These are phyloP conservation scores for Ovis canadensis DNA, from an alignment of 2,113 vertebrate species.

Conservation along the genomic window DNA sequence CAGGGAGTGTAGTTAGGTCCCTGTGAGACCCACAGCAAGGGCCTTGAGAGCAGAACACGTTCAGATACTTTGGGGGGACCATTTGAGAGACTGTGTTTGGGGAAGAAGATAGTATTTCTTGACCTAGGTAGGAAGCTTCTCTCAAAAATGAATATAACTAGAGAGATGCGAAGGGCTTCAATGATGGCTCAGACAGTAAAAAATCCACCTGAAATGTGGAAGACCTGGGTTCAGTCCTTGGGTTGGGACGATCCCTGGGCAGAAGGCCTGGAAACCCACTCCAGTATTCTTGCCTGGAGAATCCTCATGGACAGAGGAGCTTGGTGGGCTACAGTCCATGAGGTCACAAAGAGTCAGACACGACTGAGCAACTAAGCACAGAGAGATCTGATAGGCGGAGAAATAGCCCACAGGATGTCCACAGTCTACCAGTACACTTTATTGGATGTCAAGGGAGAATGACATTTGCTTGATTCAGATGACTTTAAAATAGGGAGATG, in stretches of 20 bases:
- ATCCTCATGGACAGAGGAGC: neutral
- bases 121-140: neutral
- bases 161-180: neutral
- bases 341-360: neutral
- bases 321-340: neutral
- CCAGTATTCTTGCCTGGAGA: neutral
- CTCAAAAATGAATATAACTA: neutral
- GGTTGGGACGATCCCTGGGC: neutral
- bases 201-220: neutral
- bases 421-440: too few relatives aligned
- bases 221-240: neutral
- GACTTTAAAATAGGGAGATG: neutral
- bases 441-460: neutral
- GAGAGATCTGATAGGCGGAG: neutral
- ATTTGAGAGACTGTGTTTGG: neutral
- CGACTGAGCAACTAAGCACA: neutral
- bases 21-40: rapidly evolving
- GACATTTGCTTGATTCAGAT: neutral
- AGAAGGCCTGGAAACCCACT: neutral
- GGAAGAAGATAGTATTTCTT: neutral
- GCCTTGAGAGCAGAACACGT: neutral
- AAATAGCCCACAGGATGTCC: neutral
- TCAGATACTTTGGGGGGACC: neutral
- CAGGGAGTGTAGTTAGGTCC: neutral
- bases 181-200: neutral